These are phyloP conservation scores for Eristalinus aeneus DNA, from an alignment of 2,888 invertebrate genomes.

Conservation along the genomic window DNA sequence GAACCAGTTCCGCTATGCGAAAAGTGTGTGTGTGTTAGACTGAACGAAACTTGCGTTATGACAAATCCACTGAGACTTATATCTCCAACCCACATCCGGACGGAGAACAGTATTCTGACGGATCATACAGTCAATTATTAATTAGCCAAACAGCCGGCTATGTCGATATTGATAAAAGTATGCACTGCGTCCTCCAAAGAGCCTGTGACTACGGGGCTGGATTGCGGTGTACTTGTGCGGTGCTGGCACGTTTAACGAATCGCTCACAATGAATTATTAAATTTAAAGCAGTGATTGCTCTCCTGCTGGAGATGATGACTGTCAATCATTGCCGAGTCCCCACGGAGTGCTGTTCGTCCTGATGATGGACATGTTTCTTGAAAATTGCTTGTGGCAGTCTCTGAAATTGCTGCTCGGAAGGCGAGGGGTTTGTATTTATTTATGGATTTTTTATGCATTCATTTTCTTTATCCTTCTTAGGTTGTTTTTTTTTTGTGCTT, in stretches of 20 bases:
- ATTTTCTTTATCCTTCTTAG: neutral
- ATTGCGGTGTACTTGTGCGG: neutral
- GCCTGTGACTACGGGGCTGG: neutral
- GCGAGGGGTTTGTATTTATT: neutral
- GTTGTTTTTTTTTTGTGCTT: too few relatives aligned
- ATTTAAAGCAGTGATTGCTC: conserved; percentile 9
- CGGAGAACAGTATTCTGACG: conserved; percentile 11
- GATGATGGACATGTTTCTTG: neutral
- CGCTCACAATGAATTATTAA: conserved; percentile 15
- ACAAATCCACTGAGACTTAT: neutral
- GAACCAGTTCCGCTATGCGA: neutral
- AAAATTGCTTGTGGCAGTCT: conserved; percentile 1
- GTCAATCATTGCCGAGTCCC: conserved; percentile 15
- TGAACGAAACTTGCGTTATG: neutral
- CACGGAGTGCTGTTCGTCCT: neutral
- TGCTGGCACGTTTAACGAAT: neutral
- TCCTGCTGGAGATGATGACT: neutral
- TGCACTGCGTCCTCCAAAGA: neutral
- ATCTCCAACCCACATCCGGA: neutral
- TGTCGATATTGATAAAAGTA: conserved; percentile 18
- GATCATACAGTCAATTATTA: conserved; percentile 37
- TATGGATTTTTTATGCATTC: neutral
- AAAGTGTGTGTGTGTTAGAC: neutral
- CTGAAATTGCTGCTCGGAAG: neutral
- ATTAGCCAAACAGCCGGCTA: conserved; percentile 1